Conservation (phyloP, 2,113 vertebrate genomes). For the Bubalus kerabau region DNA sequence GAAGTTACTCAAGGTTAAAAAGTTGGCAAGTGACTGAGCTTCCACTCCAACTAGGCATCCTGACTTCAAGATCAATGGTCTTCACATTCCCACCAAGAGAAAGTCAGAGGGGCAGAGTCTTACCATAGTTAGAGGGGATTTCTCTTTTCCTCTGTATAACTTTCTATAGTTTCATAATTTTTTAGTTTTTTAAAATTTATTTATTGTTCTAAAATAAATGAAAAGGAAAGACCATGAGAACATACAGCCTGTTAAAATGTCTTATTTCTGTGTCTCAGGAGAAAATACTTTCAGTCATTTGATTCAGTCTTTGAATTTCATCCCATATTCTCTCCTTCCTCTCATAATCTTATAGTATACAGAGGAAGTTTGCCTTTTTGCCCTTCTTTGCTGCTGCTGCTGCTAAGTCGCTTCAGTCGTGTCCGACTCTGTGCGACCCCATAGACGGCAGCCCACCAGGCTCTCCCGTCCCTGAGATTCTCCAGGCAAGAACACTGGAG, state of each 20-base stretch:
- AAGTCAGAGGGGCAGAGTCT: rapidly evolving
- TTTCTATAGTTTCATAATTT: neutral
- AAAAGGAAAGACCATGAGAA: neutral
- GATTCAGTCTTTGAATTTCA: neutral
- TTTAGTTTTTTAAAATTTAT: neutral
- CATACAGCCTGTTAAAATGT: neutral
- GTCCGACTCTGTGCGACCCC: too few species aligned
- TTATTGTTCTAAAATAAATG: neutral
- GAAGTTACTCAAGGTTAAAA: neutral
- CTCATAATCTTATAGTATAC: neutral
- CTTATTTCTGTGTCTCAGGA: neutral
- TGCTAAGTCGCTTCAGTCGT: too few species aligned
- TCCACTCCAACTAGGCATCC: neutral
- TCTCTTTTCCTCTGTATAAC: neutral
- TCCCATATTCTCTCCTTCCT: neutral
- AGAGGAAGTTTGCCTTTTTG: neutral
- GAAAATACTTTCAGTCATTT: constrained; percentile 4
- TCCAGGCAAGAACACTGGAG: too few species aligned
- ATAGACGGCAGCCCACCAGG: too few species aligned
- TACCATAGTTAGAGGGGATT: neutral
- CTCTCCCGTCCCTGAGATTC: too few species aligned
- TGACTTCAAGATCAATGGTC: neutral
- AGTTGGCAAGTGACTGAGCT: neutral
- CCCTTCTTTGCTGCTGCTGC: too few species aligned
- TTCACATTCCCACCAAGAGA: neutral